These are phyloP conservation scores for Paramuricea clavata DNA, from an alignment of 92 coral and sea anemone genomes.

Conservation along the genomic window DNA sequence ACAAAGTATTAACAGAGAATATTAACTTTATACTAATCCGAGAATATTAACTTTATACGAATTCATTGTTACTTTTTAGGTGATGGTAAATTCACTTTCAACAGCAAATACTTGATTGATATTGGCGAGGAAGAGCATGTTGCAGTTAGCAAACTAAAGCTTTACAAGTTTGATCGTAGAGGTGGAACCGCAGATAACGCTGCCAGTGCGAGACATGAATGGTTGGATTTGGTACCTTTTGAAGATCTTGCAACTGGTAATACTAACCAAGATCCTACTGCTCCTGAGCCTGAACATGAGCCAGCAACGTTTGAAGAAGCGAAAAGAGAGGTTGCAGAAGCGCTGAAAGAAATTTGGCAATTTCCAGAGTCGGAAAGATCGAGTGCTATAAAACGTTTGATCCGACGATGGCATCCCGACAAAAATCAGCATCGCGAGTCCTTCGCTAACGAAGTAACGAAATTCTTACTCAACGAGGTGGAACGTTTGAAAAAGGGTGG, in stretches of 20 bases:
- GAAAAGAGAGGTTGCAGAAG: conserved; percentile 51
- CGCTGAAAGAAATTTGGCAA: too few species aligned
- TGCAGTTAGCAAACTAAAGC: conserved; percentile 81
- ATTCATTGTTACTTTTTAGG: conserved; percentile 18
- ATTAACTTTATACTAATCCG: too few species aligned
- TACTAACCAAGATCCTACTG: background rate
- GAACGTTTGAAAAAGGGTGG: conserved; percentile 58
- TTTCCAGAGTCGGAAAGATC: too few species aligned
- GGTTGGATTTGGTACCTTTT: conserved; percentile 68
- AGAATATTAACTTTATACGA: too few species aligned
- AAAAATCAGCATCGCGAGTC: conserved; percentile 75
- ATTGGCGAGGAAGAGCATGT: conserved; percentile 70
- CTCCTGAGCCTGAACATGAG: too few species aligned
- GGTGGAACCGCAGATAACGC: conserved; percentile 22
- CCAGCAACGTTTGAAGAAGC: conserved; percentile 56
- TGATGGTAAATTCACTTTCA: conserved; percentile 17
- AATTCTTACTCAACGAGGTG: conserved; percentile 74
- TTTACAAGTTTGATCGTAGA: too few species aligned
- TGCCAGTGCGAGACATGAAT: conserved; percentile 15
- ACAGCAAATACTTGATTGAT: conserved; percentile 78
- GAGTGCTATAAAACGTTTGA: too few species aligned
- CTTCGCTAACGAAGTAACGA: conserved; percentile 72
- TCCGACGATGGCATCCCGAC: too few species aligned
- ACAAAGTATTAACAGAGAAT: too few species aligned
- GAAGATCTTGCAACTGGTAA: conserved; percentile 54